Conservation (phyloP, 2,888 invertebrate species). For the Reticulitermes lucifugus region DNA sequence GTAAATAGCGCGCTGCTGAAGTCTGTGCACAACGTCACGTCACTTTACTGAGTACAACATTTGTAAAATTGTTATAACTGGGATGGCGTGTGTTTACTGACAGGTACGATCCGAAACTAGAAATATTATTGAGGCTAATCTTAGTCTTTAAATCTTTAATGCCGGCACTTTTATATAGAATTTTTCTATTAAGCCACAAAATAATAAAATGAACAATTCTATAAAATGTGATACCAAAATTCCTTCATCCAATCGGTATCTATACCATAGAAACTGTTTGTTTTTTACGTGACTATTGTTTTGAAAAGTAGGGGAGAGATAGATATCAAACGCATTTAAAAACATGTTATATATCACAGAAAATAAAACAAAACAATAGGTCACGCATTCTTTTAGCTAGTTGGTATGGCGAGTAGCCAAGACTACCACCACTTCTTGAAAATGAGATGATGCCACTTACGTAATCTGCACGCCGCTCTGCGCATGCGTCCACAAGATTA, state of each 20-base stretch:
- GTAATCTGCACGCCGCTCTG: constrained; percentile 25
- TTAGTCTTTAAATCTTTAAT: too few species aligned
- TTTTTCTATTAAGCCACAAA: too few species aligned
- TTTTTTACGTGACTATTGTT: too few species aligned
- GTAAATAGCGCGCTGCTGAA: too few species aligned
- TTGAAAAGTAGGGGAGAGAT: neutral
- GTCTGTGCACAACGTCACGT: too few species aligned
- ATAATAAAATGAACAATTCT: neutral
- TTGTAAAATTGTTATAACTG: too few species aligned
- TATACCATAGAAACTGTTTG: neutral
- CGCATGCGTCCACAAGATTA: constrained; percentile 21
- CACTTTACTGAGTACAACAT: too few species aligned
- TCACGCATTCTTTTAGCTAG: neutral
- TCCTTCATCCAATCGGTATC: neutral
- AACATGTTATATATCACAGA: neutral
- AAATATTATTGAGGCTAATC: too few species aligned
- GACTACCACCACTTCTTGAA: neutral
- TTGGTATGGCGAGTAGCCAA: neutral
- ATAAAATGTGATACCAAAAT: neutral
- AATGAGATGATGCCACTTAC: constrained; percentile 33
- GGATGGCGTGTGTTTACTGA: too few species aligned
- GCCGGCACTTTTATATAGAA: too few species aligned
- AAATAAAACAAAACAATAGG: neutral
- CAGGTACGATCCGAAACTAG: too few species aligned
- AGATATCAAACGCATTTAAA: neutral